Base-by-base conservation (phyloP, 2,888 invertebrate genomes). In the Dyspetes luteomarginatus region DNA sequence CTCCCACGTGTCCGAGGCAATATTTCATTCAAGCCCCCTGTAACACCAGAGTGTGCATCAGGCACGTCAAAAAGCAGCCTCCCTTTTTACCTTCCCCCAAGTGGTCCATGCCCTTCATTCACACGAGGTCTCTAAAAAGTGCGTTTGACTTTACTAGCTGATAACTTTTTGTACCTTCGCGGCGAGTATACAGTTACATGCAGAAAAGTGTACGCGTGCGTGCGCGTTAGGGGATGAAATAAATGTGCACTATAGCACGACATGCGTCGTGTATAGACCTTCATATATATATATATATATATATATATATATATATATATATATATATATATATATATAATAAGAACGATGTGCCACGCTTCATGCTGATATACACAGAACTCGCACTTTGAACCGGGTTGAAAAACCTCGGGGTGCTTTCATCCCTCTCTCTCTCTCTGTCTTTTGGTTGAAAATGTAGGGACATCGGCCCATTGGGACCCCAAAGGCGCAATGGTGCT, bases 11-110 rank as follows among this genome's bases (percentile, higher is more conserved):
- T 71, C 76, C 52, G 62, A 69, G 67, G 68, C 75, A 75, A 85
- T 85, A 85, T 80, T 86, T 86, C 85, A 86, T 85, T 76, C 75
- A 73, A 78, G 84, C 73, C 78, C 73, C 82, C 85, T 86, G 83
- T 81, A 84, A 73, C 82, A 74, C 78, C 55, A 52, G 78, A 26
- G 56, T 55, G 41, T 56, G 64, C 69, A 52, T 50, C 9, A 12
- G 5, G 28, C 36, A 4, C 43, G 17, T 43, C 22, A 15, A 22
- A 22, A 62, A 22, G 9, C 28, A 62, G 15, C n/a, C 26, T n/a
- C 15, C 56, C 17, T 56, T 9, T 28, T 45, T 5, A 50, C 19
- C n/a, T 28, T 28, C 28, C 26, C 26, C 52, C 36, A 45, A 28
- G 67, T 45, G 9, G 15, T 45, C 9, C 24, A 7, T 4, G 9